Conservation (phyloP, 2,113 vertebrate species). For the Sylvia atricapilla region DNA sequence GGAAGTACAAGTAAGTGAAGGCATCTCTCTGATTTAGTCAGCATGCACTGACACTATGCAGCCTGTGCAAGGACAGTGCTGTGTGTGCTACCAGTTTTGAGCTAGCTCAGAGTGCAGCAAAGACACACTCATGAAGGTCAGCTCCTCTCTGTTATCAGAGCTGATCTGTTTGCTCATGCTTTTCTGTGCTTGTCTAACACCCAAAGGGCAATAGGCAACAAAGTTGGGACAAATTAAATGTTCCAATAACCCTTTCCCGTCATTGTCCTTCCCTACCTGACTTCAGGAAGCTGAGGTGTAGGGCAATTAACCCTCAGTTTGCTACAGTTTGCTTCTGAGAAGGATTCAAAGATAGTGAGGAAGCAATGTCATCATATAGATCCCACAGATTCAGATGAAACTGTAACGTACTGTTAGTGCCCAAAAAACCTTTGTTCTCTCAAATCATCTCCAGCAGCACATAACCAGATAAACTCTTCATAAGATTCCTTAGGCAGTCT, state of each 20-base stretch:
- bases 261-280: background rate
- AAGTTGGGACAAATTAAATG: background rate
- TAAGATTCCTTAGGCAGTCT: background rate
- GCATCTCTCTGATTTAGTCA: background rate
- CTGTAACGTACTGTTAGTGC: background rate
- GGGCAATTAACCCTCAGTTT: background rate
- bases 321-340: background rate
- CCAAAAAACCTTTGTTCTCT: background rate
- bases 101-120: background rate
- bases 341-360: background rate
- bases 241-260: background rate
- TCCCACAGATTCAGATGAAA: background rate
- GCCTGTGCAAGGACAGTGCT: background rate
- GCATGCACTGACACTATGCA: background rate
- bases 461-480: background rate
- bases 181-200: background rate
- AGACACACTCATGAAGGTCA: background rate
- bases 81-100: background rate
- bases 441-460: background rate
- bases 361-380: background rate
- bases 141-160: background rate
- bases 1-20: conserved; percentile 90
- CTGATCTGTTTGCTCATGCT: background rate
- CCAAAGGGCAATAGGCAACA: background rate
- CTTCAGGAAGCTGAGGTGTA: background rate